Conservation (phyloP, 2,113 vertebrate genomes). For the Paramormyrops kingsleyae region DNA sequence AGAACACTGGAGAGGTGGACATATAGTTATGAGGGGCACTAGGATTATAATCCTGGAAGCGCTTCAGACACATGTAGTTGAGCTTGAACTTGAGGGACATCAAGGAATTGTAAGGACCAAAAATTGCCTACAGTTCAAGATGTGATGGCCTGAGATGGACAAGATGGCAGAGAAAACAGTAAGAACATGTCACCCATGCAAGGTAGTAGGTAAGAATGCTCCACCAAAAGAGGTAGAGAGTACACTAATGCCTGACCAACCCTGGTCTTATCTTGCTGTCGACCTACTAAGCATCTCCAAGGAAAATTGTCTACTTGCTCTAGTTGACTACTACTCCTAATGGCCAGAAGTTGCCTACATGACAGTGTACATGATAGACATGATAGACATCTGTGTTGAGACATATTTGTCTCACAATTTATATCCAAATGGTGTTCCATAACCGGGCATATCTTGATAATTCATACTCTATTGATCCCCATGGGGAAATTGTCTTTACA, state of each 20-base stretch:
- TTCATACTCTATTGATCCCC: too few species aligned
- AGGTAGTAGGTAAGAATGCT: not conserved
- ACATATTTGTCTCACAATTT: not conserved
- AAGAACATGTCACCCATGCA: not conserved
- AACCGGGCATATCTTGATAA: too few species aligned
- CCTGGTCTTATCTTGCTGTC: not conserved
- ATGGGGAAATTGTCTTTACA: too few species aligned
- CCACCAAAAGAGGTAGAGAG: not conserved
- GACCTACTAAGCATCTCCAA: not conserved
- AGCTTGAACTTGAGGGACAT: not conserved
- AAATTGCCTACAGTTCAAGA: not conserved
- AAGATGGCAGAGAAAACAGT: not conserved
- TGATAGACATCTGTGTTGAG: too few species aligned
- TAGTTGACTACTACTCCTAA: not conserved
- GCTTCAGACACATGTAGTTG: not conserved
- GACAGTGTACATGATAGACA: not conserved
- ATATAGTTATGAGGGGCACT: not conserved
- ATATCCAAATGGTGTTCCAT: too few species aligned
- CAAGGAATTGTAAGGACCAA: not conserved
- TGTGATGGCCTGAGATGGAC: not conserved
- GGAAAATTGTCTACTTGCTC: not conserved
- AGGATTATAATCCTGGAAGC: not conserved
- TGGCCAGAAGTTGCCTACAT: not conserved
- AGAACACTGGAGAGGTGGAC: not conserved
- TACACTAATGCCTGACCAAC: not conserved